Conservation (phyloP, 1,140 invertebrate species). For the Pectinophora gossypiella region DNA sequence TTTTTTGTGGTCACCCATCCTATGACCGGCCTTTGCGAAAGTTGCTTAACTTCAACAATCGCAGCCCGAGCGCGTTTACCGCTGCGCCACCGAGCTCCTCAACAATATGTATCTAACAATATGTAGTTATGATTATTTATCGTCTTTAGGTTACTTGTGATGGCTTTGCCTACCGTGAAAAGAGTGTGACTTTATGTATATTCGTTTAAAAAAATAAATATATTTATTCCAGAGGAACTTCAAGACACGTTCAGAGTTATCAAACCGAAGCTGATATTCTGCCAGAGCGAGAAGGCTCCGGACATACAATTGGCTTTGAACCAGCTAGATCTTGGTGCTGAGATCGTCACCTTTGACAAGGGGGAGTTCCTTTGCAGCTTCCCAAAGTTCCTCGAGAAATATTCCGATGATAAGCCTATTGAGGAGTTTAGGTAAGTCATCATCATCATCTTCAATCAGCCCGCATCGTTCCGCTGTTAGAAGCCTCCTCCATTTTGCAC, state of each 20-base stretch:
- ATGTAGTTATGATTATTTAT: background rate
- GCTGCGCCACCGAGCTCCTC: too few relatives aligned
- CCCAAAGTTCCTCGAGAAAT: conserved; percentile 15
- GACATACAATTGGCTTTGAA: conserved; percentile 13
- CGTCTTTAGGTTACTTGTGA: background rate
- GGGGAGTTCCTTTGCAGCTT: conserved; percentile 3
- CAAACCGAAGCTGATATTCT: conserved; percentile 26
- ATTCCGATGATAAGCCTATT: conserved; percentile 4
- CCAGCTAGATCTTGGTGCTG: background rate
- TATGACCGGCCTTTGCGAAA: too few relatives aligned
- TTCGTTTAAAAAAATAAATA: too few relatives aligned
- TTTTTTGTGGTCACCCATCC: too few relatives aligned
- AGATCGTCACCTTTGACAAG: conserved; percentile 22
- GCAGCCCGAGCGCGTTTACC: too few relatives aligned
- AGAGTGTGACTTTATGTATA: too few relatives aligned
- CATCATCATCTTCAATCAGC: too few relatives aligned
- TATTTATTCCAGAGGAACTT: conserved; percentile 49
- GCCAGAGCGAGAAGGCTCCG: conserved; percentile 13
- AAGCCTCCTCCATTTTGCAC: too few relatives aligned
- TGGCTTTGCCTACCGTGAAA: background rate
- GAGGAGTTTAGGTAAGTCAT: conserved; percentile 20
- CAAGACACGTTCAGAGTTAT: conserved; percentile 28
- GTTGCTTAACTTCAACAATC: too few relatives aligned
- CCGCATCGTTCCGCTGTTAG: too few relatives aligned
- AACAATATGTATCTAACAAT: background rate